A percentile compares a stretch with the other conserved stretches of the same genome.
phyloP scores from a whole-genome alignment of 2,797 vertebrate species.

The Labeo calbasu region DNA sequence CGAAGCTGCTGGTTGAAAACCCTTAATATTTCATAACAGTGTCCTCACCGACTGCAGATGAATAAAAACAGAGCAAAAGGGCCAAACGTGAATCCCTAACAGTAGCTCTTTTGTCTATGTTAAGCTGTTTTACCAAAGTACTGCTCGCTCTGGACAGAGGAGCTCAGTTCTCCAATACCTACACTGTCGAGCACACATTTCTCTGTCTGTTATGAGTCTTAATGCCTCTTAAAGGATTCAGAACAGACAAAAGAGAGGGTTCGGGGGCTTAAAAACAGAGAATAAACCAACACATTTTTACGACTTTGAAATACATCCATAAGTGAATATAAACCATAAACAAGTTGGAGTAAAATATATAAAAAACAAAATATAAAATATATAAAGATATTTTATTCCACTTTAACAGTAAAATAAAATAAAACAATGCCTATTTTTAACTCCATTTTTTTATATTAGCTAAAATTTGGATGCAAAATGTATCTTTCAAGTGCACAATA shows the following conservation, averaged over 20 bases:
- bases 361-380: neutral
- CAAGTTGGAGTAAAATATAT: neutral
- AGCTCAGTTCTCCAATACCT: neutral
- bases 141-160: slow-evolving; percentile 35
- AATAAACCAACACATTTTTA: neutral
- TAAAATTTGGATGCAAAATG: neutral
- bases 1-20: slow-evolving; percentile 62
- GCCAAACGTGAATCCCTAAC: slow-evolving; percentile 47
- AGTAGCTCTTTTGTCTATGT: slow-evolving; percentile 50
- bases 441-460: neutral
- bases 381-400: no score
- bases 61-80: slow-evolving; percentile 59
- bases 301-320: neutral
- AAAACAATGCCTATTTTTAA: neutral
- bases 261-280: neutral
- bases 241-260: neutral
- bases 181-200: neutral
- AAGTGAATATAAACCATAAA: neutral
- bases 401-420: no score
- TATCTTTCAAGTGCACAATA: no score
- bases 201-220: neutral
- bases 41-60: slow-evolving; percentile 55
- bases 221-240: neutral
- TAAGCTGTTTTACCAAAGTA: slow-evolving; percentile 31
- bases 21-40: slow-evolving; percentile 66